Evolutionary conservation across 2,113 vertebrate species (phyloP).

Genomic region (Laticauda laticaudata): DNA sequence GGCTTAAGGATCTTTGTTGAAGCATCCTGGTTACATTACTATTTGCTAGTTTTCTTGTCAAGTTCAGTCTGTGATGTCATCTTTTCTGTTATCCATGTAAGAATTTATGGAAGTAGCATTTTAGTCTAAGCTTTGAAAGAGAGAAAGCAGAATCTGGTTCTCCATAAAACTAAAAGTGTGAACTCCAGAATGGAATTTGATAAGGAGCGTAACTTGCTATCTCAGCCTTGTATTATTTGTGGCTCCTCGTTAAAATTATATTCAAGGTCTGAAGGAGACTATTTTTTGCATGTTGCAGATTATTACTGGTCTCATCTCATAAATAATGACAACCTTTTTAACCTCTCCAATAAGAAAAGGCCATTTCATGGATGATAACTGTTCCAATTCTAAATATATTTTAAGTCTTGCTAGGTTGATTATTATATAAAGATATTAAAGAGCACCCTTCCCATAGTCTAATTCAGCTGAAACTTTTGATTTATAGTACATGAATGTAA

Average conservation of each 20-base stretch:
- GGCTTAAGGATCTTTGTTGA: background rate
- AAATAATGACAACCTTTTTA: background rate
- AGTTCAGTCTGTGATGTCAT: background rate
- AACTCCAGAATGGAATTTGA: background rate
- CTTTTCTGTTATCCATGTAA: background rate
- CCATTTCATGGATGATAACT: constrained; percentile 33
- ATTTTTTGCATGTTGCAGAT: background rate
- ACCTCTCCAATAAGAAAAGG: constrained; percentile 26
- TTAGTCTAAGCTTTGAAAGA: background rate
- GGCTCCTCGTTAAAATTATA: background rate
- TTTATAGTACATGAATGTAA: constrained; percentile 17
- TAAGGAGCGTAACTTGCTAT: background rate
- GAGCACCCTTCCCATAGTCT: constrained; percentile 9
- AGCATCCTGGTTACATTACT: background rate
- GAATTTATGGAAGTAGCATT: background rate
- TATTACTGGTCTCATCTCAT: background rate
- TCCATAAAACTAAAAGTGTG: background rate
- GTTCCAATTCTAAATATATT: constrained; percentile 11
- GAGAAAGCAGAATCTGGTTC: background rate
- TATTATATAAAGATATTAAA: constrained; percentile 24
- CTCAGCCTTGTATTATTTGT: background rate
- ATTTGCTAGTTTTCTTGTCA: background rate
- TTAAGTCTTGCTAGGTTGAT: constrained; percentile 26
- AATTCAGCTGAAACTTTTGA: background rate
- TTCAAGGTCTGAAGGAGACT: background rate